Conservation (phyloP, 2,888 invertebrate genomes). For the Agrochola circellaris region DNA sequence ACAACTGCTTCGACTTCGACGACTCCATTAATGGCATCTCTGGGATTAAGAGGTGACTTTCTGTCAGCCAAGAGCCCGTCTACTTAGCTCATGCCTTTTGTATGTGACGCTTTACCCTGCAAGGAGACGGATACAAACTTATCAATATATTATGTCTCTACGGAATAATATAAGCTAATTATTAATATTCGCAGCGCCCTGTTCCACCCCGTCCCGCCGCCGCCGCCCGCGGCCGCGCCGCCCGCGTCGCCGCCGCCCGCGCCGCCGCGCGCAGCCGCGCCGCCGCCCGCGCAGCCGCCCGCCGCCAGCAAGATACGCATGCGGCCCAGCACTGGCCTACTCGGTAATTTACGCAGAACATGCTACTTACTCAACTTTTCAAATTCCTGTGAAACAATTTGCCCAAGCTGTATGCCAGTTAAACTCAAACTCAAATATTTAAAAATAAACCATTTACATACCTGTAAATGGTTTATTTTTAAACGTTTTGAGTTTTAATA, state of each 20-base stretch:
- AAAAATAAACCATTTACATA: not conserved
- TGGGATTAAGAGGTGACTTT: conserved; percentile 94
- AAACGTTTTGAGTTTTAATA: no score
- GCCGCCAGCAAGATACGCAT: conserved; percentile 74
- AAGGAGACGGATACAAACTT: no score
- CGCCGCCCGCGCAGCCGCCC: conserved; percentile 41
- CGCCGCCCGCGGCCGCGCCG: conserved; percentile 34
- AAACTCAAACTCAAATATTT: no score
- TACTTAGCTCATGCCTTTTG: not conserved
- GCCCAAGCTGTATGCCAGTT: no score
- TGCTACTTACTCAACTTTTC: no score
- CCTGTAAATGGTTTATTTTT: no score
- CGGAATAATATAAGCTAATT: no score
- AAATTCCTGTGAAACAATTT: no score
- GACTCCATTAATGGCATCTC: conserved; percentile 94
- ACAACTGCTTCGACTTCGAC: conserved; percentile 96
- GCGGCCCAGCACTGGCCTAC: conserved; percentile 82
- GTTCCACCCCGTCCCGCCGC: conserved; percentile 89
- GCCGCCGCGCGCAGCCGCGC: conserved; percentile 30
- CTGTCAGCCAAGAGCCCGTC: not conserved
- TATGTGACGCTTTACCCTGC: no score
- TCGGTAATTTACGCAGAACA: no score
- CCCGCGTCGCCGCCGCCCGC: conserved; percentile 51
- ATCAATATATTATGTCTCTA: no score
- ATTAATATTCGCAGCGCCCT: conserved; percentile 90